Conservation (phyloP, 2,113 vertebrate genomes). For the Gymnarchus niloticus region DNA sequence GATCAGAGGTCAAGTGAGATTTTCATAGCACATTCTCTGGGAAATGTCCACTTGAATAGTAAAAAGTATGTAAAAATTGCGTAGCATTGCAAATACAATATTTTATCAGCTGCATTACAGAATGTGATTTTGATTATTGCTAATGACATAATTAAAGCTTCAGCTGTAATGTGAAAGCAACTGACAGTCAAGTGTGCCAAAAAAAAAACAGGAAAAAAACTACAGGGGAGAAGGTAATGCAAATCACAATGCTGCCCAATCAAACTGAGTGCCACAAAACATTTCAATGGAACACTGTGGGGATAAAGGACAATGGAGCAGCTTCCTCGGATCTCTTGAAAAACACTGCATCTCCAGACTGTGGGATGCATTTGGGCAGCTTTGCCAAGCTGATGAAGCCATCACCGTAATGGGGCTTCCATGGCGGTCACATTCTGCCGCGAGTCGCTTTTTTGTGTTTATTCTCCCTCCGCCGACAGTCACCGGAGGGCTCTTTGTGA, state of each 20-base stretch:
- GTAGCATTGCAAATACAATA: too few species aligned
- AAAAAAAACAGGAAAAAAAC: too few species aligned
- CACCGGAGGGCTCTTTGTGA: neutral
- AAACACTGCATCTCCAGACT: neutral
- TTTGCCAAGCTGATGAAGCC: neutral
- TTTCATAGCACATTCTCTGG: neutral
- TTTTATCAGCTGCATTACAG: neutral
- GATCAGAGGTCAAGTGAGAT: neutral
- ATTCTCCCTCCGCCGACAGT: neutral
- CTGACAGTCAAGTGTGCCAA: neutral
- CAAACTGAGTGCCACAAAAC: neutral
- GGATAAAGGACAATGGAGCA: neutral
- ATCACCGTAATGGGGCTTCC: neutral
- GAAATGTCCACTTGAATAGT: too few species aligned
- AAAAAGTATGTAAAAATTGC: too few species aligned
- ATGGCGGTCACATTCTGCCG: too few species aligned
- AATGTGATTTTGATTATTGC: neutral
- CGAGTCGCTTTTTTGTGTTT: neutral
- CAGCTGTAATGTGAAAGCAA: neutral
- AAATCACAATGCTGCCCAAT: neutral
- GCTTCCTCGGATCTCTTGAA: neutral
- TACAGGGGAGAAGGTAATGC: too few species aligned
- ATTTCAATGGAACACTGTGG: neutral
- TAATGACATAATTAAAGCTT: neutral
- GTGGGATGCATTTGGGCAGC: neutral